phyloP scores from a whole-genome alignment of 1,140 invertebrate genomes.

The Idris sp. region DNA sequence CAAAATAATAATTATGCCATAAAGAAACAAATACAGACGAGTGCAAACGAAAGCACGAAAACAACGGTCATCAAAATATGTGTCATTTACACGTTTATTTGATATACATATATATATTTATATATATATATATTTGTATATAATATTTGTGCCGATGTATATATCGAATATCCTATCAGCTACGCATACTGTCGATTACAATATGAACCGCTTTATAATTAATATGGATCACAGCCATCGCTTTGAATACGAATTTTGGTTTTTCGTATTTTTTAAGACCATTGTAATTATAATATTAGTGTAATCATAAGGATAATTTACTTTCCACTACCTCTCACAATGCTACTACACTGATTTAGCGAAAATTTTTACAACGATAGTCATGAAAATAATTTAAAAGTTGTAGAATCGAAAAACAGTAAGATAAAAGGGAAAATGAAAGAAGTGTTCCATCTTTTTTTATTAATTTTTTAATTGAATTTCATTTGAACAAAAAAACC shows the following conservation, averaged over 20 bases:
- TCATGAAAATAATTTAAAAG: background rate
- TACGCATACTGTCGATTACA: conserved; percentile 72
- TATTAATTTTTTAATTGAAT: too few species aligned
- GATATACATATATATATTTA: conserved; percentile 27
- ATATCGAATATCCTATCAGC: conserved; percentile 57
- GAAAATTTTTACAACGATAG: conserved; percentile 26
- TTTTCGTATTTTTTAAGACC: conserved; percentile 75
- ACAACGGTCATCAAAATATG: conserved; percentile 66
- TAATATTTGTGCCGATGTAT: conserved; percentile 60
- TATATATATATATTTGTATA: conserved; percentile 46
- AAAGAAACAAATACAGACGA: conserved; percentile 36
- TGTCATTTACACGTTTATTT: conserved; percentile 59
- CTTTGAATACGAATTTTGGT: conserved; percentile 77
- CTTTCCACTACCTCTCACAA: conserved; percentile 50
- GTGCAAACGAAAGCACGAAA: conserved; percentile 49
- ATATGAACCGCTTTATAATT: conserved; percentile 73
- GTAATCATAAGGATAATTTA: conserved; percentile 72
- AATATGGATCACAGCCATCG: conserved; percentile 78
- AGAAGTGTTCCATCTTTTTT: too few species aligned
- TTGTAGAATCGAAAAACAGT: too few species aligned
- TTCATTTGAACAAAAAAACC: background rate
- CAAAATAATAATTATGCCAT: conserved; percentile 7
- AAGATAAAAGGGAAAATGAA: too few species aligned
- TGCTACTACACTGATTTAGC: conserved; percentile 67
- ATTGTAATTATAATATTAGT: conserved; percentile 72